Conservation (phyloP, 2,113 vertebrate genomes). For the Himantopus leucocephalus region DNA sequence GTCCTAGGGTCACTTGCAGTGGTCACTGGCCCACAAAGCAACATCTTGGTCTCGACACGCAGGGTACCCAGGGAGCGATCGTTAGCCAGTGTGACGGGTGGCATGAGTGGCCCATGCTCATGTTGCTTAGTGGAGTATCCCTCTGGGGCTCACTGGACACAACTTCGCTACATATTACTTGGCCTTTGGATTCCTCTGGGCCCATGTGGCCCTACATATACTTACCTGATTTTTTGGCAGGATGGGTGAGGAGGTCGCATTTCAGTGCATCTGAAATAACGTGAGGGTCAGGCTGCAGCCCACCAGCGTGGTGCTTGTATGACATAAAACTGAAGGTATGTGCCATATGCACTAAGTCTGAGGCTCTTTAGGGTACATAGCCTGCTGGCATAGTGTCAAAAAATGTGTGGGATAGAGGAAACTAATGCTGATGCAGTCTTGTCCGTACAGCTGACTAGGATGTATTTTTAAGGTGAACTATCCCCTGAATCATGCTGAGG, state of each 20-base stretch:
- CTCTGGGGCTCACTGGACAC: neutral
- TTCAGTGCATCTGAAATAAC: neutral
- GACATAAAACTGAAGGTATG: neutral
- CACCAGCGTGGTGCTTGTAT: neutral
- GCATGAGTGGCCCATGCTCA: fast-evolving
- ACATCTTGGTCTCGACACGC: fast-evolving
- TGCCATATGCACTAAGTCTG: neutral
- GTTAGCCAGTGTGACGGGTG: neutral
- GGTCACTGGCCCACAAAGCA: neutral
- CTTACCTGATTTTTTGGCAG: neutral
- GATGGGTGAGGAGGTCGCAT: neutral
- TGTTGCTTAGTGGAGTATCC: neutral
- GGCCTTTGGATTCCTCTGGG: neutral
- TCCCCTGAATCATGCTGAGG: neutral
- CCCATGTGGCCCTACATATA: neutral
- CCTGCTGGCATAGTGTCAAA: neutral
- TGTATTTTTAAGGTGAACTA: neutral
- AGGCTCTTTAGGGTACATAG: neutral
- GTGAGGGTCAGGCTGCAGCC: neutral
- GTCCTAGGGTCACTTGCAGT: neutral
- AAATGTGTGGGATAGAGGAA: neutral
- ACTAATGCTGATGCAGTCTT: neutral
- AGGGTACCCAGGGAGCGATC: no score
- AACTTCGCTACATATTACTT: fast-evolving
- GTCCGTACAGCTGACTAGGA: neutral